Conservation (phyloP, 2,888 invertebrate species). For the Zygaena filipendulae region DNA sequence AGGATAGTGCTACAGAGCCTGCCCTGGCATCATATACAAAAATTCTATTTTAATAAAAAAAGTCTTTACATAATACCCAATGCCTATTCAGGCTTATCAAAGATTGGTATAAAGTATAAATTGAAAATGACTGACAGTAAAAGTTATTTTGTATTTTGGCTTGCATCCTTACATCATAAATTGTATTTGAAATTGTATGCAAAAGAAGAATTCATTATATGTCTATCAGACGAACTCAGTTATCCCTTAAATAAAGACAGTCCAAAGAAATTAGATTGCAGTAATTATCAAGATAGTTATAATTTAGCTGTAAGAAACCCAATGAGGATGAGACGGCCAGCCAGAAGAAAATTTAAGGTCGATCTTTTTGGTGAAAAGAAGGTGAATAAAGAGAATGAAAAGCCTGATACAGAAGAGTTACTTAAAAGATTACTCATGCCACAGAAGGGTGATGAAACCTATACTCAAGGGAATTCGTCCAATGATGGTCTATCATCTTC, state of each 20-base stretch:
- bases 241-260: constrained; percentile 52
- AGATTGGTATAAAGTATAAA: constrained; percentile 75
- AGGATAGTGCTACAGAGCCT: constrained; percentile 59
- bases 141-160: constrained; percentile 80
- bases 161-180: constrained; percentile 82
- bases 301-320: constrained; percentile 61
- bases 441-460: constrained; percentile 32
- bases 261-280: constrained; percentile 41
- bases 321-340: constrained; percentile 41
- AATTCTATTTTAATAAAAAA: constrained; percentile 80
- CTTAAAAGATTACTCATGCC: constrained; percentile 48
- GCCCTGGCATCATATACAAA: constrained; percentile 80
- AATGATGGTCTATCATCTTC: constrained; percentile 60
- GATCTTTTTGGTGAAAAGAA: constrained; percentile 61
- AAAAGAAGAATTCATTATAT: constrained; percentile 75
- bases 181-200: constrained; percentile 78
- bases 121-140: constrained; percentile 79
- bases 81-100: constrained; percentile 63
- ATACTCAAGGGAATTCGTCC: constrained; percentile 40
- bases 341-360: constrained; percentile 63
- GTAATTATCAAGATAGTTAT: constrained; percentile 62
- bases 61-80: constrained; percentile 72
- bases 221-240: constrained; percentile 70
- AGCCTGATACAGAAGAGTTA: constrained; percentile 61
- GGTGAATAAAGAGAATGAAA: constrained; percentile 77